Conservation (phyloP, 2,888 invertebrate genomes). For the Dilophus febrilis region DNA sequence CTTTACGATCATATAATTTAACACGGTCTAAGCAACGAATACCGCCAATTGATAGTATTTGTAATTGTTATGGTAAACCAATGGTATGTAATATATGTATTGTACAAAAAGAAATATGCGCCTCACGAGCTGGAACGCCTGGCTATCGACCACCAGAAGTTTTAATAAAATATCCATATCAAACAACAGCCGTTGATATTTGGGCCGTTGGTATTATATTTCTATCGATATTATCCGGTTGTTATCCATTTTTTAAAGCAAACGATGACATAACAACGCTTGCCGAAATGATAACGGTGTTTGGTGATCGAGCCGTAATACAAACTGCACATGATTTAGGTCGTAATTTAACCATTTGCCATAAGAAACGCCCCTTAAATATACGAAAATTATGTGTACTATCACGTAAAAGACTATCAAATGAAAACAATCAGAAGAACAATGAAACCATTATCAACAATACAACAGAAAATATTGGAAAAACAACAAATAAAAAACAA, state of each 20-base stretch:
- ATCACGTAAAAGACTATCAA: conserved; percentile 25
- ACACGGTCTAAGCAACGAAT: too few relatives aligned
- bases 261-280: conserved; percentile 61
- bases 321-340: conserved; percentile 47
- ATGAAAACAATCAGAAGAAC: neutral
- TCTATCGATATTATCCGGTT: conserved; percentile 33
- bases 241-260: conserved; percentile 73
- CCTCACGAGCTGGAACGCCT: conserved; percentile 74
- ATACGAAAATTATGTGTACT: conserved; percentile 30
- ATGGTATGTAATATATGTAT: conserved; percentile 52
- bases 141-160: conserved; percentile 82
- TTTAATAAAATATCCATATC: conserved; percentile 56
- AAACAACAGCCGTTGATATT: conserved; percentile 72
- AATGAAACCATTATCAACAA: neutral
- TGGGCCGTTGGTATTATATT: conserved; percentile 61
- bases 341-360: conserved; percentile 35
- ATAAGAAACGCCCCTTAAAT: conserved; percentile 33
- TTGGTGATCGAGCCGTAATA: conserved; percentile 53
- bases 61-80: conserved; percentile 50
- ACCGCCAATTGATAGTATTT: conserved; percentile 23
- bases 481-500: neutral
- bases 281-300: conserved; percentile 63
- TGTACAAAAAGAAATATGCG: conserved; percentile 44
- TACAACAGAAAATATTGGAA: neutral
- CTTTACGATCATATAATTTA: too few relatives aligned